Base-by-base conservation (phyloP, 2,797 vertebrate genomes). In the Etheostoma nigrum region DNA sequence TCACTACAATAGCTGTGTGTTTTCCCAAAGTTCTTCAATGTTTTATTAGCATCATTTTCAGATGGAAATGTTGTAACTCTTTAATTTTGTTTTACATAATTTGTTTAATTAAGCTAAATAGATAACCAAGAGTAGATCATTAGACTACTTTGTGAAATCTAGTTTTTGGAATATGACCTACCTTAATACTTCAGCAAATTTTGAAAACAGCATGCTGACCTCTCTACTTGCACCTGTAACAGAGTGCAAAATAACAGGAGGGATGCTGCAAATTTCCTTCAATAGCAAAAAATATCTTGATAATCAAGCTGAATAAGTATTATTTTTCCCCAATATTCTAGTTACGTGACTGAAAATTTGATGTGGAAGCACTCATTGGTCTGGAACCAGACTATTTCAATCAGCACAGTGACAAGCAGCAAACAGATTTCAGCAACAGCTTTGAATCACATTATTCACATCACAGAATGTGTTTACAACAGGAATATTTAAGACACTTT, bases 111-210 rank as follows among this genome's bases (percentile, higher is more conserved):
- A 36, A 51, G 42, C 6, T 10, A 8, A 21, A 42, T 16, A 14
- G 4, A 54, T 30, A 42, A 49, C n/a, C 11, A 25, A 47, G 19
- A 42, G n/a, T 21, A 49, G 23, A 25, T 23, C 1, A 49, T 33
- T 25, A 12, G 8, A 42, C 15, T 55, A 27, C 19, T 21, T 16
- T 62, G 14, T 6, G 16, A 62, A 63, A 15, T 66, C 2, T 12
- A 30, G 10, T 18, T 51, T 7, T 61, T 57, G 36, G 30, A 30
- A 30, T 61, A 25, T 21, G 21, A 80, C 79, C 2, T 86, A 95
- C 95, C 90, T 83, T 67, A 95, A 82, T 25, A 91, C 76, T 66
- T 93, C 79, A 3, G 87, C 85, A 87, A 91, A 94, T 67, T 92
- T 74, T 13, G 87, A 84, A 58, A 93, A 76, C 68, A 95, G 81